Base-by-base conservation (phyloP, 2,113 vertebrate species). In the Amphilophus citrinellus region DNA sequence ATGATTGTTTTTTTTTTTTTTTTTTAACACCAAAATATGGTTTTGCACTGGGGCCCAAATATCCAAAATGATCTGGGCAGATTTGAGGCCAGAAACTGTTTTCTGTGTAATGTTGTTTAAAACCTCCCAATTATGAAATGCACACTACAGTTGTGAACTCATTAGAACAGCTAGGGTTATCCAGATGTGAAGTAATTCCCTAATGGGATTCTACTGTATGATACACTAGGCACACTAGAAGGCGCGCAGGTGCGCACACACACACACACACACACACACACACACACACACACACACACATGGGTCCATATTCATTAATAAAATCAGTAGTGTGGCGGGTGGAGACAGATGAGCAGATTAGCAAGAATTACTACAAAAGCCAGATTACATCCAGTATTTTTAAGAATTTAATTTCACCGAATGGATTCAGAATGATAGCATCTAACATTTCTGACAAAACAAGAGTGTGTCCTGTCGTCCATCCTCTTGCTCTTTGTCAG, bases 151-250 rank as follows among this genome's bases (percentile, higher is more conserved):
- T 18, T 61, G 71, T 80, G 66, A 80, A 62, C 20, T 47, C 63
- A 73, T 18, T 60, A 84, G 68, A 60, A 62, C 76, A 79, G 73
- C 63, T n/a, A 50, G 60, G 60, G 62, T 56, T 27, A 78, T 88
- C 91, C 91, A 94, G 94, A 91, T 95, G 93, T 90, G 89, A 42
- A 91, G 86, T 84, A 89, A 94, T 94, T 92, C 89, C 68, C 87
- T 93, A 91, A 94, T 93, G 86, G 82, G 84, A 50, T 88, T 87
- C 68, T 27, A 84, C 80, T 71, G 35, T 22, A 73, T 20, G 59
- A 75, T 53, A 75, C 30, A 86, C 79, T 77, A 42, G 13, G 27
- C 79, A 66, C 35, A 24, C 61, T 50, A 13, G 17, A 20, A 62
- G 63, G n/a, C 10, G 50, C 59, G 79, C 32, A 20, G 3, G 6